These are phyloP conservation scores for Microchrysa polita DNA, from an alignment of 2,888 invertebrate genomes.

Conservation along the genomic window DNA sequence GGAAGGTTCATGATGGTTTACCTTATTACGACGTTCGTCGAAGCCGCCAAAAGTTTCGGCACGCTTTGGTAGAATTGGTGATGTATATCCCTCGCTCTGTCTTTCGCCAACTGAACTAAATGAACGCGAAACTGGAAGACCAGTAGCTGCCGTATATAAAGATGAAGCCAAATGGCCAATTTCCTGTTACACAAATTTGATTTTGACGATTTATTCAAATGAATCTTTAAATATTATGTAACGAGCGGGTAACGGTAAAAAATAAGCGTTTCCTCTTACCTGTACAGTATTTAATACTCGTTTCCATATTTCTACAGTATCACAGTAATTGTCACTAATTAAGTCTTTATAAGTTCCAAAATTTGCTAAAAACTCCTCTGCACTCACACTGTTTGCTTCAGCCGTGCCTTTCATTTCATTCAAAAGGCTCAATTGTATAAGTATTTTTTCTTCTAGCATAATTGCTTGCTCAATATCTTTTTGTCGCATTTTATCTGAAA, in stretches of 20 bases:
- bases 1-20: constrained; percentile 47
- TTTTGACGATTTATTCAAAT: too few species aligned
- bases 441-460: constrained; percentile 88
- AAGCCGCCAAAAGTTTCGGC: constrained; percentile 98
- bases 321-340: constrained; percentile 75
- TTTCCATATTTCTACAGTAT: constrained; percentile 83
- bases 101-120: constrained; percentile 94
- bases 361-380: constrained; percentile 62
- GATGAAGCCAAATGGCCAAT: constrained; percentile 79
- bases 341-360: constrained; percentile 73
- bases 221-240: too few species aligned
- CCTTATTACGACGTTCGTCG: constrained; percentile 70
- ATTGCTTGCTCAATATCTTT: constrained; percentile 89
- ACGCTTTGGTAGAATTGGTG: constrained; percentile 87
- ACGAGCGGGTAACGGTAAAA: too few species aligned
- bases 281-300: constrained; percentile 70
- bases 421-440: constrained; percentile 79
- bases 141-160: constrained; percentile 72
- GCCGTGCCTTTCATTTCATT: constrained; percentile 71
- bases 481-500: constrained; percentile 81
- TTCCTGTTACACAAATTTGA: too few species aligned
- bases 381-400: constrained; percentile 55
- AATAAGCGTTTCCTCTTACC: constrained; percentile 46
- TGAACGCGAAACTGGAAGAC: constrained; percentile 85
- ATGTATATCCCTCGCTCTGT: constrained; percentile 85